Conservation (phyloP, 2,113 vertebrate species). For the Donacobius atricapilla region DNA sequence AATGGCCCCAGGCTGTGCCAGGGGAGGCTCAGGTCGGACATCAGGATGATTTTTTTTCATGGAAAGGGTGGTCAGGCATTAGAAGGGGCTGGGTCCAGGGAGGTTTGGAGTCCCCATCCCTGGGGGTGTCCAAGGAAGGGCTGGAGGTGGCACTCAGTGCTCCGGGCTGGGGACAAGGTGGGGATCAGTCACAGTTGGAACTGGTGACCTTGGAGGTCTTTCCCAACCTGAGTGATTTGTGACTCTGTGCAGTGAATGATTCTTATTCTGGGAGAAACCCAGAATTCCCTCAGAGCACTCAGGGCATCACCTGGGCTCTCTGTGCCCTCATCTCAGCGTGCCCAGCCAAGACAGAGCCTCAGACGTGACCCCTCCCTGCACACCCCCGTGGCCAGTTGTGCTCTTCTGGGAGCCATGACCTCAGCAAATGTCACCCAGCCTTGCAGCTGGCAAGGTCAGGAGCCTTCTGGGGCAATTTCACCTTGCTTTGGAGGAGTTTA, state of each 20-base stretch:
- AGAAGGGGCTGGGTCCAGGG: background rate
- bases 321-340: background rate
- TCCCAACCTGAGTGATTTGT: background rate
- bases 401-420: background rate
- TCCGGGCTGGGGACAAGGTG: background rate
- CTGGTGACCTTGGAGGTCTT: background rate
- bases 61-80: accelerated
- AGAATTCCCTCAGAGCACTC: background rate
- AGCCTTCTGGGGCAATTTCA: background rate
- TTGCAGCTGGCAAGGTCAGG: background rate
- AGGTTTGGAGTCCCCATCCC: background rate
- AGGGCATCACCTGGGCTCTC: background rate
- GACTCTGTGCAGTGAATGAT: background rate
- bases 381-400: background rate
- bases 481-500: background rate
- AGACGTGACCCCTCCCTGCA: background rate
- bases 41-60: background rate
- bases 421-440: background rate
- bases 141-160: background rate
- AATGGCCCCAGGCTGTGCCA: background rate
- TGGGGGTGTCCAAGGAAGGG: background rate
- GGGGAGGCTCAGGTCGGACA: background rate
- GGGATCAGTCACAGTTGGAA: background rate
- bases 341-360: background rate
- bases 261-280: background rate